Percentiles rank a stretch among this genome's conserved stretches.
These are phyloP conservation scores for Fragum fragum DNA, from an alignment of 2,888 invertebrate genomes.

Conservation along the genomic window DNA sequence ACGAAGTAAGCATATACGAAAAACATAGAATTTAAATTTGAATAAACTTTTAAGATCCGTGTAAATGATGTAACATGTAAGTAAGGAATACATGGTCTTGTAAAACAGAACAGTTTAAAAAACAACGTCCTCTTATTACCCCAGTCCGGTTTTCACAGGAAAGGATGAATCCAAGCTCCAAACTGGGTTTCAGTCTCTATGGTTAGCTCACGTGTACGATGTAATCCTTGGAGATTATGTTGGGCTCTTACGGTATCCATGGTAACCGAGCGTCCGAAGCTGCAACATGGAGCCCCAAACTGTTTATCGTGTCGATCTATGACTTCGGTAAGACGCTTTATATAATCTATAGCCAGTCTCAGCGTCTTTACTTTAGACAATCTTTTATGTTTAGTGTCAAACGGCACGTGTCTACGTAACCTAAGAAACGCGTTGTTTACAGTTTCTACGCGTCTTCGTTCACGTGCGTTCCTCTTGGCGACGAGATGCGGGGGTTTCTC, in stretches of 20 bases:
- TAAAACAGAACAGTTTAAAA: no score
- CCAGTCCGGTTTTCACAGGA: neutral
- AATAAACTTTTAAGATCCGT: no score
- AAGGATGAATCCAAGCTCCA: constrained; percentile 45
- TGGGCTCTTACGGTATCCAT: constrained; percentile 48
- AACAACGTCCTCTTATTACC: no score
- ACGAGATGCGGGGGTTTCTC: constrained; percentile 89
- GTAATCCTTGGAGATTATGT: constrained; percentile 23
- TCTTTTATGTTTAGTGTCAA: constrained; percentile 87
- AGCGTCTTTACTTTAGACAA: constrained; percentile 90
- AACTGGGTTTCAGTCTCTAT: constrained; percentile 35
- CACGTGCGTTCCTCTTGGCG: constrained; percentile 89
- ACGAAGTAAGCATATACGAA: no score
- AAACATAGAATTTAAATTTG: no score
- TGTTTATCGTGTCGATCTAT: constrained; percentile 79
- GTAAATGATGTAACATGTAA: no score
- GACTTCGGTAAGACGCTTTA: constrained; percentile 88
- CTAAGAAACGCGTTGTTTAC: constrained; percentile 90
- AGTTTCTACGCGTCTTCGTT: constrained; percentile 90
- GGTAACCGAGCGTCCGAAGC: constrained; percentile 59
- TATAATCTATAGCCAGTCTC: constrained; percentile 90
- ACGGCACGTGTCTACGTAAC: constrained; percentile 89
- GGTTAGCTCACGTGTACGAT: constrained; percentile 42
- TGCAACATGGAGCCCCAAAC: constrained; percentile 58
- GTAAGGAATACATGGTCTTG: no score